Conservation (phyloP, 2,113 vertebrate species). For the Aplodontia rufa region DNA sequence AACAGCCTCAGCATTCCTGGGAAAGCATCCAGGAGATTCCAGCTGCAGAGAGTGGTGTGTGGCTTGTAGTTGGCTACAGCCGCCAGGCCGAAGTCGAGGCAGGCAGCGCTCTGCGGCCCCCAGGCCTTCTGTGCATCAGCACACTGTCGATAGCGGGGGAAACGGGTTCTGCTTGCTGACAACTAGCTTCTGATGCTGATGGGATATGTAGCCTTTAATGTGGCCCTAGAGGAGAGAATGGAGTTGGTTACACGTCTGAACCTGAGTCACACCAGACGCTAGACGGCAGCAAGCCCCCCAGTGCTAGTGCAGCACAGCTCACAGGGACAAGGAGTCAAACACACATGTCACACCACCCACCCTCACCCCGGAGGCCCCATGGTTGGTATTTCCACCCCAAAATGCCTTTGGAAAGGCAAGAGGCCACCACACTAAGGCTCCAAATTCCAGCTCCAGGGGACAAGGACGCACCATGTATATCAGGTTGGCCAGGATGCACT, state of each 20-base stretch:
- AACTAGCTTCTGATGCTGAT: constrained; percentile 98
- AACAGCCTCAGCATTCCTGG: constrained; percentile 39
- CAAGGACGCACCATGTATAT: constrained; percentile 92
- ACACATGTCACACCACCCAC: too few relatives aligned
- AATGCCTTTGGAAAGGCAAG: neutral
- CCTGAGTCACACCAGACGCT: neutral
- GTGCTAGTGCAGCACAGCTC: rapidly evolving
- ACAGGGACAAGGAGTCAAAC: neutral
- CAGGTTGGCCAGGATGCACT: constrained; percentile 96
- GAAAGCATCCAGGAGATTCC: neutral
- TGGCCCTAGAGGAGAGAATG: constrained; percentile 88
- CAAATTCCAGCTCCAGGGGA: neutral
- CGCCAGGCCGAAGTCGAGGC: too few relatives aligned
- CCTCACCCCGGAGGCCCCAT: neutral
- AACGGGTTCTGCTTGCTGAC: constrained; percentile 99
- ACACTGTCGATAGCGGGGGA: constrained; percentile 92
- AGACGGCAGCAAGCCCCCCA: too few relatives aligned
- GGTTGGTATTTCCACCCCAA: neutral
- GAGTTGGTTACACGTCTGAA: neutral
- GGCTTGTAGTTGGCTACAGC: too few relatives aligned
- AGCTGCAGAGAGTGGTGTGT: too few relatives aligned
- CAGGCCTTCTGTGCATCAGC: constrained; percentile 75
- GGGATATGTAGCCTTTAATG: constrained; percentile 99
- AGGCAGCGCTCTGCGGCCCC: too few relatives aligned
- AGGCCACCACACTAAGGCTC: too few relatives aligned